Conservation (phyloP, 2,113 vertebrate species). For the Grantiella picta region DNA sequence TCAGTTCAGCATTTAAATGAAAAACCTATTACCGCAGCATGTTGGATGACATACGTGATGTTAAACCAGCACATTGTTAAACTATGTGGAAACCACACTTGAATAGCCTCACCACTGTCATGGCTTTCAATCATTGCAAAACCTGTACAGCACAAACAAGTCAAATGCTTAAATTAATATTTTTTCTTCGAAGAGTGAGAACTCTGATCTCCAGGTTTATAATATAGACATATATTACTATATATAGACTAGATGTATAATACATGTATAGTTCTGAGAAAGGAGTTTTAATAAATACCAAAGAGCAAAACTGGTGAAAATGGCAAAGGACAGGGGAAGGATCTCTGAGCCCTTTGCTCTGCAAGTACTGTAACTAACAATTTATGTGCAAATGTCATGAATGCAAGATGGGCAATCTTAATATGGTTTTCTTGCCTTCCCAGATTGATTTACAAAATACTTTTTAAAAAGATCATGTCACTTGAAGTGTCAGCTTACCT, state of each 20-base stretch:
- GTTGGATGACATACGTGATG: background rate
- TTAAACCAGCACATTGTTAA: background rate
- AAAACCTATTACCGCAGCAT: background rate
- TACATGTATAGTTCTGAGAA: background rate
- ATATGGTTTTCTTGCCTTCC: background rate
- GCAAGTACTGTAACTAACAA: background rate
- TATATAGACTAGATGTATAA: background rate
- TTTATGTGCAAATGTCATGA: rapidly evolving
- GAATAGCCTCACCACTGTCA: background rate
- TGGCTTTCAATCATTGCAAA: background rate
- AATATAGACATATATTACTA: background rate
- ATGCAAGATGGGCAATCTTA: background rate
- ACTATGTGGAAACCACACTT: background rate
- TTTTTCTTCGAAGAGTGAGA: background rate
- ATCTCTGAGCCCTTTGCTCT: background rate
- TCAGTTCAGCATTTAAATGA: background rate
- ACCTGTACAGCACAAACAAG: background rate
- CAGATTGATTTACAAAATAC: background rate
- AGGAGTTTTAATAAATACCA: background rate
- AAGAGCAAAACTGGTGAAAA: background rate
- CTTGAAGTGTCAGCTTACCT: background rate
- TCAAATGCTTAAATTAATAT: background rate
- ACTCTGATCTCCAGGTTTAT: background rate
- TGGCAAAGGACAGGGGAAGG: background rate
- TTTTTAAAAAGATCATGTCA: background rate